Conservation (phyloP, 2,888 invertebrate genomes). For the Ecdyonurus torrentis region DNA sequence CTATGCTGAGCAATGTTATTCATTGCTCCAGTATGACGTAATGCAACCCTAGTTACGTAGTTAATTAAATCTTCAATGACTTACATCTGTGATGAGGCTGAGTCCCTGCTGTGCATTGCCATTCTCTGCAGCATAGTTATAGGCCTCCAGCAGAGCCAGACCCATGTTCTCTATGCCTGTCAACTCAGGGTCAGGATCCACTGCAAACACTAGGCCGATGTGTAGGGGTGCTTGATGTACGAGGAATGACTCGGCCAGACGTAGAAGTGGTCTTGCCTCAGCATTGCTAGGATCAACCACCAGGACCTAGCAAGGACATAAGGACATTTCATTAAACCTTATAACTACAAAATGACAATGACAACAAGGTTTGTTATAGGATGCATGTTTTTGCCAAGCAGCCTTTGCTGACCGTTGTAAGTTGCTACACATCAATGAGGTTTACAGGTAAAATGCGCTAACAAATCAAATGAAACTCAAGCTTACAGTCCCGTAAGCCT, state of each 20-base stretch:
- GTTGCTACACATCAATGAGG: too few species aligned
- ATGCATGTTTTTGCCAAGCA: too few species aligned
- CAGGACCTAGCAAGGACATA: constrained; percentile 48
- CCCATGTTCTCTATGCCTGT: constrained; percentile 51
- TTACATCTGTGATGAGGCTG: constrained; percentile 70
- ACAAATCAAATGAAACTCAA: too few species aligned
- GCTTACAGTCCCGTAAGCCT: too few species aligned
- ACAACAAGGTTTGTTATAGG: too few species aligned
- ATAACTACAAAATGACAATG: too few species aligned
- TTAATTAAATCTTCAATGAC: constrained; percentile 15
- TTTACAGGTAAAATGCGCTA: too few species aligned
- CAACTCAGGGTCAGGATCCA: constrained; percentile 35
- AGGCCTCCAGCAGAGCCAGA: constrained; percentile 71
- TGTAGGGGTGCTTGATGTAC: constrained; percentile 80
- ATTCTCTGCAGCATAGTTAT: constrained; percentile 71
- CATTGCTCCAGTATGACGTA: too few species aligned
- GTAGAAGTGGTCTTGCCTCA: constrained; percentile 52
- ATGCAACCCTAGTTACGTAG: too few species aligned
- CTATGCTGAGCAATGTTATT: too few species aligned
- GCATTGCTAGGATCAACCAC: constrained; percentile 67
- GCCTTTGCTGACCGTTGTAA: too few species aligned
- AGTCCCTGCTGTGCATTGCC: constrained; percentile 60
- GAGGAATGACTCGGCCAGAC: constrained; percentile 78
- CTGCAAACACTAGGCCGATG: constrained; percentile 71
- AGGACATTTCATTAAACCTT: too few species aligned